Percentiles rank a stretch among this genome's conserved stretches.
Evolutionary conservation across 2,113 vertebrate species (phyloP).

Genomic region (Diphyllodes magnificus): DNA sequence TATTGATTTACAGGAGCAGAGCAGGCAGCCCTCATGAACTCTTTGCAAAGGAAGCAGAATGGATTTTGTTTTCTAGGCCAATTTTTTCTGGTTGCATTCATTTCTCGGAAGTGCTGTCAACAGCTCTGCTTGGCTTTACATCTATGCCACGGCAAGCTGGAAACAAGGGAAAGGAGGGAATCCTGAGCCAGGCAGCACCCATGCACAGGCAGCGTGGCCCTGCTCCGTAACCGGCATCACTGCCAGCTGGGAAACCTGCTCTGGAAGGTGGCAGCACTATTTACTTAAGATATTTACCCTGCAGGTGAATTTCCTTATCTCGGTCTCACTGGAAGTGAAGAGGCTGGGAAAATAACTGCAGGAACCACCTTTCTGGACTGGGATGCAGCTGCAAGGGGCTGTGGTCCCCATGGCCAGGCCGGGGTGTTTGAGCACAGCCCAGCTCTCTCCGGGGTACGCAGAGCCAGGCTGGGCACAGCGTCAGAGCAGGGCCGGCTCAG

Average conservation of each 20-base stretch:
- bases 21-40: neutral
- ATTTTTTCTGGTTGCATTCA: neutral
- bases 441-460: fast-evolving
- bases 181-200: neutral
- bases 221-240: neutral
- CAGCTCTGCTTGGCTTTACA: neutral
- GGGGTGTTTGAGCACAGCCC: neutral
- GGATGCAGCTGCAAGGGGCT: neutral
- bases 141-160: fast-evolving
- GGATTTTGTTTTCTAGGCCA: neutral
- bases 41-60: neutral
- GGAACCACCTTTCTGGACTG: fast-evolving
- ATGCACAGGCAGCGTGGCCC: fast-evolving
- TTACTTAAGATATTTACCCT: neutral
- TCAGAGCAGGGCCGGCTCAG: neutral
- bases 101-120: neutral
- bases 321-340: neutral
- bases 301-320: neutral
- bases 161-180: neutral
- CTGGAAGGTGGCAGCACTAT: neutral
- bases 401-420: fast-evolving
- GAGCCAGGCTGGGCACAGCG: fast-evolving
- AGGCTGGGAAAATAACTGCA: neutral
- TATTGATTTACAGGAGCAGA: fast-evolving
- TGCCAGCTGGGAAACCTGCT: neutral